Evolutionary conservation across 2,888 invertebrate genomes (phyloP).

Genomic region (Hirtodrosophila cameraria): DNA sequence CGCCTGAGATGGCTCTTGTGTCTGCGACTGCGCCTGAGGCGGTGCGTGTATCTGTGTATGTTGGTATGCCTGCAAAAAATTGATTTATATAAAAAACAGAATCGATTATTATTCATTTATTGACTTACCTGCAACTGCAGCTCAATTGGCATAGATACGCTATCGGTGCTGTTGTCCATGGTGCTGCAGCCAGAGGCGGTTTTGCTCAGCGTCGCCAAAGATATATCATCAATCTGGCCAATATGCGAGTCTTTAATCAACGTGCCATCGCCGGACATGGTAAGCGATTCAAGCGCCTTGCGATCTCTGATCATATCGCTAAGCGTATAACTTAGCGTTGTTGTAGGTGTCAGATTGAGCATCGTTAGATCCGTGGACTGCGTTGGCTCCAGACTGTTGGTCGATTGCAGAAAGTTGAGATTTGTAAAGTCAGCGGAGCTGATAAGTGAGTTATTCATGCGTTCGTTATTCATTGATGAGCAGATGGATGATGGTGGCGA

Average conservation of each 20-base stretch:
- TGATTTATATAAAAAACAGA: no score
- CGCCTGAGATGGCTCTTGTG: no score
- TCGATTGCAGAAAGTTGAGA: slow-evolving; percentile 81
- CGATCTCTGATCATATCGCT: slow-evolving; percentile 83
- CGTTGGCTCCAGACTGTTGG: slow-evolving; percentile 63
- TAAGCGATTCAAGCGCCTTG: slow-evolving; percentile 81
- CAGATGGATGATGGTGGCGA: slow-evolving; percentile 83
- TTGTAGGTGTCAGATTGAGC: slow-evolving; percentile 37
- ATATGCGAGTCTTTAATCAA: slow-evolving; percentile 83
- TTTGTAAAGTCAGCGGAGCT: slow-evolving; percentile 84
- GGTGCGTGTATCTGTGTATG: no score
- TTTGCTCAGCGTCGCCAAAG: slow-evolving; percentile 78
- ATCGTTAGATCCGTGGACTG: slow-evolving; percentile 20
- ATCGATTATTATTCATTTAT: no score
- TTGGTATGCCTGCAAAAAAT: no score
- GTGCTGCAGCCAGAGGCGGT: slow-evolving; percentile 83
- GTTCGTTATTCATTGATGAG: slow-evolving; percentile 81
- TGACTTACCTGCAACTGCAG: slow-evolving; percentile 5
- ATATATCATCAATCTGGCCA: slow-evolving; percentile 83
- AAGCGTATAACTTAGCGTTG: slow-evolving; percentile 67
- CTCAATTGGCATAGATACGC: slow-evolving; percentile 60
- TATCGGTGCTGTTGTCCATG: slow-evolving; percentile 83
- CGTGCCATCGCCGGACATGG: slow-evolving; percentile 82
- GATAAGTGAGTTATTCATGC: slow-evolving; percentile 83
- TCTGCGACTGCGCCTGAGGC: background rate